phyloP scores from a whole-genome alignment of 2,113 vertebrate species.

The Phalacrocorax pelagicus region DNA sequence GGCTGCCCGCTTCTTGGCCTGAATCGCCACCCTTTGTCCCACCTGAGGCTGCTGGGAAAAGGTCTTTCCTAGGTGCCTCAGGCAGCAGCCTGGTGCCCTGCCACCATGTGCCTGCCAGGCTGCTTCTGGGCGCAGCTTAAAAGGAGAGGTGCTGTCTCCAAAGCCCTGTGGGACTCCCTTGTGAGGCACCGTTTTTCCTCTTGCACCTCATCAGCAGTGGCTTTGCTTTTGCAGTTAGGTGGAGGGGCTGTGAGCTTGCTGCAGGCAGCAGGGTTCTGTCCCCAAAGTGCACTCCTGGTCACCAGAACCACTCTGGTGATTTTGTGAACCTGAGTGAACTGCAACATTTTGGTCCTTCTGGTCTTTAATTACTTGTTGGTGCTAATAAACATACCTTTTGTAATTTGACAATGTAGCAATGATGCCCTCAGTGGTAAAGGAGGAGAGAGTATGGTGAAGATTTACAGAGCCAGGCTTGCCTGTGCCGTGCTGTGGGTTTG shows the following conservation, averaged over 20 bases:
- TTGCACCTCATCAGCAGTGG: neutral
- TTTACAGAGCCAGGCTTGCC: neutral
- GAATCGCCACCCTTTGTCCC: neutral
- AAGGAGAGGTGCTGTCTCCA: neutral
- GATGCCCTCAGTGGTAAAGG: neutral
- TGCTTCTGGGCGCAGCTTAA: neutral
- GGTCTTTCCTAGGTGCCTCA: neutral
- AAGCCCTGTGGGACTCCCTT: neutral
- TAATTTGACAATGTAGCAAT: neutral
- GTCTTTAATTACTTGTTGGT: neutral
- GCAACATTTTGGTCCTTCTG: neutral
- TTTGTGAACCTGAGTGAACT: neutral
- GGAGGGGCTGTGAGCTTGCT: neutral
- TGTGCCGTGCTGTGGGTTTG: accelerated
- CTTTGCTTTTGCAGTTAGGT: neutral
- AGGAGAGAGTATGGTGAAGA: neutral
- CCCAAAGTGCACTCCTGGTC: neutral
- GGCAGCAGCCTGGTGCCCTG: neutral
- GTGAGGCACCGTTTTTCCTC: neutral
- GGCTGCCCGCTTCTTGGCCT: neutral
- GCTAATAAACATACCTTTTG: neutral
- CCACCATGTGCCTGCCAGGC: accelerated
- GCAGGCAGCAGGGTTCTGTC: neutral
- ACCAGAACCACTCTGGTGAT: accelerated
- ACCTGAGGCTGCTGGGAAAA: neutral